These are phyloP conservation scores for Gobius niger DNA, from an alignment of 2,113 vertebrate species.

Conservation along the genomic window DNA sequence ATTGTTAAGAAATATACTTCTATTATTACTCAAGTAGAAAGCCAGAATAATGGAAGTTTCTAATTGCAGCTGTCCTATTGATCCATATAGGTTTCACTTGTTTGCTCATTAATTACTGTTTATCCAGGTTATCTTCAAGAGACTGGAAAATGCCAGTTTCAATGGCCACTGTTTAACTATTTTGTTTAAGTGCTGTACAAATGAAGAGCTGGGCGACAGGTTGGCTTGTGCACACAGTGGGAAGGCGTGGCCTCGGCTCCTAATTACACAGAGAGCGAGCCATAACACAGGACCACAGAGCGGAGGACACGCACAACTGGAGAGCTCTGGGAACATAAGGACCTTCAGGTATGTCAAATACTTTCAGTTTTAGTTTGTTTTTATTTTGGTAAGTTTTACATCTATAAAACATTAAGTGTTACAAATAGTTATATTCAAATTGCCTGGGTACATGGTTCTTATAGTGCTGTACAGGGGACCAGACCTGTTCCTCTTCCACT, in stretches of 20 bases:
- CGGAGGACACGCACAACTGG: not conserved
- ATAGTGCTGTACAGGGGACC: too few species aligned
- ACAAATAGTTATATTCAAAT: too few species aligned
- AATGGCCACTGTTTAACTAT: slow-evolving; percentile 17
- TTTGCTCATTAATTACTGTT: not conserved
- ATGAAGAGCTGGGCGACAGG: not conserved
- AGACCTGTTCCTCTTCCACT: too few species aligned
- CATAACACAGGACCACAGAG: slow-evolving; percentile 4
- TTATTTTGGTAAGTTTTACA: not conserved
- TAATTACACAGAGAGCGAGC: slow-evolving; percentile 37
- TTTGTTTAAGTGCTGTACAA: slow-evolving; percentile 9
- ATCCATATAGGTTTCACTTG: not conserved
- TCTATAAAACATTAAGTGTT: too few species aligned
- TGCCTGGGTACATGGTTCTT: too few species aligned
- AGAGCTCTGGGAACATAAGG: not conserved
- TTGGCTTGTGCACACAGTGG: slow-evolving; percentile 9
- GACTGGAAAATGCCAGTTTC: not conserved
- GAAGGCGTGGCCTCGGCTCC: slow-evolving; percentile 60
- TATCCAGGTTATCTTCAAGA: not conserved
- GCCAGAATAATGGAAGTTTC: not conserved
- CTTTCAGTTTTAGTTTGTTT: not conserved
- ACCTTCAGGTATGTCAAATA: slow-evolving; percentile 9
- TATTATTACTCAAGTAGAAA: not conserved
- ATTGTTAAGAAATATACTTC: not conserved
- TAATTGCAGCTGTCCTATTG: not conserved